Evolutionary conservation across 2,888 invertebrate genomes (phyloP).

Genomic region (Stenoptilia bipunctidactyla): DNA sequence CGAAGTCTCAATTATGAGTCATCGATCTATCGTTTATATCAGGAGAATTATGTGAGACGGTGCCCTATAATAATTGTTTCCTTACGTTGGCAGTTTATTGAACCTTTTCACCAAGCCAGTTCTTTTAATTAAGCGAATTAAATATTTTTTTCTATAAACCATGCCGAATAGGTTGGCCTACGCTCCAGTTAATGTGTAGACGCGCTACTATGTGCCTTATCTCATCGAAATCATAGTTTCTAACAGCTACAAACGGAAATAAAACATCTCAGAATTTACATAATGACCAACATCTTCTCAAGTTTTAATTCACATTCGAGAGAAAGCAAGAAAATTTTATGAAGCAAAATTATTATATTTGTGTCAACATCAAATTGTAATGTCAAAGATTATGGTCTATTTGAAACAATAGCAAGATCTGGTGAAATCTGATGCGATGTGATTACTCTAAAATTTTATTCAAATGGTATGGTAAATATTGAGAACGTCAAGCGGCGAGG

Average conservation of each 20-base stretch:
- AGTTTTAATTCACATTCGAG: neutral
- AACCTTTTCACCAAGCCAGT: conserved; percentile 26
- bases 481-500: conserved; percentile 17
- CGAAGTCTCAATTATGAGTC: conserved; percentile 60
- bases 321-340: conserved; percentile 1
- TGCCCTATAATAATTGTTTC: conserved; percentile 41
- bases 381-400: neutral
- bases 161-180: too few relatives aligned
- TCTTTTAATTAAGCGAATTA: conserved; percentile 1
- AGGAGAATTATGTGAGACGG: conserved; percentile 45
- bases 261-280: neutral
- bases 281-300: neutral
- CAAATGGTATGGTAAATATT: neutral
- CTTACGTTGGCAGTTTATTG: conserved; percentile 28
- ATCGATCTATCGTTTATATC: conserved; percentile 44
- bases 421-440: neutral
- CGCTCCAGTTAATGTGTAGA: too few relatives aligned
- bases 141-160: too few relatives aligned
- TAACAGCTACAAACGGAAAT: conserved; percentile 1
- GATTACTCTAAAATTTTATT: neutral
- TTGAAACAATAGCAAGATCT: neutral
- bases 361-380: neutral
- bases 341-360: conserved; percentile 1
- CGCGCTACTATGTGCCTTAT: too few relatives aligned
- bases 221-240: conserved; percentile 3